Percentiles rank a stretch among this genome's conserved stretches.
Conservation (phyloP, 2,888 invertebrate genomes). For the Fragum sueziense region DNA sequence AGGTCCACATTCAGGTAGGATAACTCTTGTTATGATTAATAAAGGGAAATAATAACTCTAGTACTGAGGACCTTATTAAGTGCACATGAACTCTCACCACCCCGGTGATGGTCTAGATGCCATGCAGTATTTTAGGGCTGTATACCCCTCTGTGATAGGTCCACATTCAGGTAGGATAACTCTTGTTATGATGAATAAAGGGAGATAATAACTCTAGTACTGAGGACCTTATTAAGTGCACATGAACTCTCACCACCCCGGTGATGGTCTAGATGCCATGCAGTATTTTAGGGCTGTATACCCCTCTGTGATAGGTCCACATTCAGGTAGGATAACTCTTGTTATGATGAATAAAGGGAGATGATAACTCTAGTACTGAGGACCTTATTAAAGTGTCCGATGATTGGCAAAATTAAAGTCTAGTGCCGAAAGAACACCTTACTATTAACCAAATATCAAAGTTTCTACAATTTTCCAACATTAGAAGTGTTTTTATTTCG, state of each 20-base stretch:
- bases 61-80: slow-evolving; percentile 67
- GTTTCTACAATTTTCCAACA: too few species aligned
- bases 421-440: too few species aligned
- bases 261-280: slow-evolving; percentile 79
- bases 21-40: too few species aligned
- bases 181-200: too few species aligned
- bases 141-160: slow-evolving; percentile 77
- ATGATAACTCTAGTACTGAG: too few species aligned
- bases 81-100: slow-evolving; percentile 69
- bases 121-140: slow-evolving; percentile 77
- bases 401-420: too few species aligned
- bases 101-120: slow-evolving; percentile 78
- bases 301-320: slow-evolving; percentile 75
- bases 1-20: slow-evolving; percentile 74
- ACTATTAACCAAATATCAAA: too few species aligned
- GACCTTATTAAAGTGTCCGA: too few species aligned
- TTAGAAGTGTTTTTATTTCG: too few species aligned
- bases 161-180: slow-evolving; percentile 75
- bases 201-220: too few species aligned
- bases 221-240: slow-evolving; percentile 68
- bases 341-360: too few species aligned
- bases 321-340: slow-evolving; percentile 77
- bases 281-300: slow-evolving; percentile 78
- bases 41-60: too few species aligned
- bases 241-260: slow-evolving; percentile 68